Conservation (phyloP, 2,888 invertebrate species). For the Pogonocherus hispidulus region DNA sequence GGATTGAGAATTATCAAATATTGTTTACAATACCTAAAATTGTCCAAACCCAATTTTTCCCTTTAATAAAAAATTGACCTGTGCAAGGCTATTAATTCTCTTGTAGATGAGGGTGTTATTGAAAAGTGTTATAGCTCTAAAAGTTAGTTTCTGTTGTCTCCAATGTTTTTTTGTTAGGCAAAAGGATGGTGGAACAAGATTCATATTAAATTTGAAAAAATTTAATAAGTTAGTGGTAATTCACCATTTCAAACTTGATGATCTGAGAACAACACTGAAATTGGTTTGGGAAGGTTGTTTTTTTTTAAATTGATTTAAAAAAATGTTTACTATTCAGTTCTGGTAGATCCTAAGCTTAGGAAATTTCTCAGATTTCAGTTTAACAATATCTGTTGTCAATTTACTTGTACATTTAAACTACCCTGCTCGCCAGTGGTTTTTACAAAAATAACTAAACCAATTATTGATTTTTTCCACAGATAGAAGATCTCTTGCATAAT, state of each 20-base stretch:
- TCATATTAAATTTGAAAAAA: not conserved
- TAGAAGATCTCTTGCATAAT: no score
- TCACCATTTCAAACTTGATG: not conserved
- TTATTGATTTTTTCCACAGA: not conserved
- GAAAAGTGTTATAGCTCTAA: not conserved
- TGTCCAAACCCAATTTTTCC: no score
- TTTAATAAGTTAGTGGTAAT: not conserved
- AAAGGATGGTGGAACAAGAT: not conserved
- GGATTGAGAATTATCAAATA: no score
- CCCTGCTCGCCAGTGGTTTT: not conserved
- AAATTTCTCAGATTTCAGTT: not conserved
- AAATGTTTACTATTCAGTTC: not conserved
- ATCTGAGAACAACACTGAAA: not conserved
- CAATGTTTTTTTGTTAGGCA: not conserved
- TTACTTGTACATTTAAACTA: constrained; percentile 1
- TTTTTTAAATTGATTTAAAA: not conserved
- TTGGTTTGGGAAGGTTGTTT: not conserved
- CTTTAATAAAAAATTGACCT: not conserved
- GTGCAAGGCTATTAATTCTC: not conserved
- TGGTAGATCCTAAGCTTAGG: not conserved
- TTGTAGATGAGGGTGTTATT: not conserved
- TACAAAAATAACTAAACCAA: not conserved
- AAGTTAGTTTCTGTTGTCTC: not conserved
- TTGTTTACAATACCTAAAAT: no score
- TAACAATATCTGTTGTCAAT: not conserved